A percentile compares a stretch with the other conserved stretches of the same genome.
Conservation (phyloP, 2,113 vertebrate genomes). For the human region DNA sequence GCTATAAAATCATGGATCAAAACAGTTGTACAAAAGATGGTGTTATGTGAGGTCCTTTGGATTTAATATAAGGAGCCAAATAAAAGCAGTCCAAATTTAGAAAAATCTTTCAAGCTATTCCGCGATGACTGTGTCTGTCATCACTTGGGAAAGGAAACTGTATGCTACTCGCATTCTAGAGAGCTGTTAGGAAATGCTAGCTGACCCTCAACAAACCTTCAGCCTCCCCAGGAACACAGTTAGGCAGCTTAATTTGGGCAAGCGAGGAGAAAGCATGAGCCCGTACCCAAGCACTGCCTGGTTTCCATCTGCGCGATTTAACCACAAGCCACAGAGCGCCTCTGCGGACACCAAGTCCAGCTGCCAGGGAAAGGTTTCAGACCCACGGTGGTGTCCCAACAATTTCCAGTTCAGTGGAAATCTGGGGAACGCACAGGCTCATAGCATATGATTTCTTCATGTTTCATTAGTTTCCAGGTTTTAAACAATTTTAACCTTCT, state of each 20-base stretch:
- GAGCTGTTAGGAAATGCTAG: conserved; percentile 14
- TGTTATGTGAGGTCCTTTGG: neutral
- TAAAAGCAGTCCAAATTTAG: conserved; percentile 49
- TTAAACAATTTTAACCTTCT: conserved; percentile 59
- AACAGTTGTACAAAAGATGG: neutral
- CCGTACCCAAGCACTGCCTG: neutral
- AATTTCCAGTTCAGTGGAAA: conserved; percentile 49
- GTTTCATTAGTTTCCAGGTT: conserved; percentile 34
- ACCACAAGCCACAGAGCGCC: neutral
- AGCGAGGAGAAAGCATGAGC: neutral
- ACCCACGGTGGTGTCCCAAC: neutral
- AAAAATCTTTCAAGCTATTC: conserved; percentile 4
- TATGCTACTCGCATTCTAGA: neutral
- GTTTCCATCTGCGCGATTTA: conserved; percentile 23
- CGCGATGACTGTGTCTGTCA: neutral
- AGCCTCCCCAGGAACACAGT: neutral
- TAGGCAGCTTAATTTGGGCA: conserved; percentile 21
- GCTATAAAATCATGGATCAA: neutral
- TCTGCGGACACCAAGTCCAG: conserved; percentile 37
- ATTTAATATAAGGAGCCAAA: conserved; percentile 22
- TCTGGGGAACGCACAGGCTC: neutral
- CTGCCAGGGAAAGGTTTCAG: conserved; percentile 43
- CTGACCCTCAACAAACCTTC: conserved; percentile 30
- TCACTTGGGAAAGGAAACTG: neutral
- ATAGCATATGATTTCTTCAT: neutral